Conservation (phyloP, 2,113 vertebrate species). For the Zootoca vivipara region DNA sequence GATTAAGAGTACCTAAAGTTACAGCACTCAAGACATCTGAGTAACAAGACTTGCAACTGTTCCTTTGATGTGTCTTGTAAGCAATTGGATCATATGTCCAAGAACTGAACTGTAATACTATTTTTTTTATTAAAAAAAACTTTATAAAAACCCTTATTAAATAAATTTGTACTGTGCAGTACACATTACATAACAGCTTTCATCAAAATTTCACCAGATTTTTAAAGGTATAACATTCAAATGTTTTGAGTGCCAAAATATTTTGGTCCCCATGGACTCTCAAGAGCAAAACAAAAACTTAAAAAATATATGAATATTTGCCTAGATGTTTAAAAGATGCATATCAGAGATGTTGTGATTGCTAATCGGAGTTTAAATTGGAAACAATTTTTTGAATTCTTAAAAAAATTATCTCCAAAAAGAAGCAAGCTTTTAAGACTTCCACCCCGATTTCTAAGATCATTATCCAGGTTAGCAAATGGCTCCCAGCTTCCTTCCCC, state of each 20-base stretch:
- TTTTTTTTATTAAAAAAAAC: constrained; percentile 10
- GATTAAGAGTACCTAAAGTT: constrained; percentile 50
- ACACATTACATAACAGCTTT: constrained; percentile 64
- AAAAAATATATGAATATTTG: constrained; percentile 64
- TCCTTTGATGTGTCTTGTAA: constrained; percentile 23
- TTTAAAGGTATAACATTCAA: constrained; percentile 77
- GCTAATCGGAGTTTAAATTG: background rate
- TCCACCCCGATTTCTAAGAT: background rate
- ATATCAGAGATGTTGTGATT: background rate
- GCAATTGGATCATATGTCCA: constrained; percentile 16
- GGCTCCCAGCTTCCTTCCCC: background rate
- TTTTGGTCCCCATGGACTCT: constrained; percentile 80
- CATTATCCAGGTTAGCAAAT: background rate
- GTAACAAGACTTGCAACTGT: constrained; percentile 28
- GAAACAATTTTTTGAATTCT: background rate
- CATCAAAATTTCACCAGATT: constrained; percentile 64
- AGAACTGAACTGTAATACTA: constrained; percentile 59
- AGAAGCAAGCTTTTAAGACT: background rate
- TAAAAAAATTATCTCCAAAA: background rate
- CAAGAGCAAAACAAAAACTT: constrained; percentile 75
- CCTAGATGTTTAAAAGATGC: constrained; percentile 53
- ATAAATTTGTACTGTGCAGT: constrained; percentile 22
- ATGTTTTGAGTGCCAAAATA: constrained; percentile 76
- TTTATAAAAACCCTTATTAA: constrained; percentile 24
- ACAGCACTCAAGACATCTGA: constrained; percentile 51